Conservation (phyloP, 2,888 invertebrate genomes). For the Arge pagana region DNA sequence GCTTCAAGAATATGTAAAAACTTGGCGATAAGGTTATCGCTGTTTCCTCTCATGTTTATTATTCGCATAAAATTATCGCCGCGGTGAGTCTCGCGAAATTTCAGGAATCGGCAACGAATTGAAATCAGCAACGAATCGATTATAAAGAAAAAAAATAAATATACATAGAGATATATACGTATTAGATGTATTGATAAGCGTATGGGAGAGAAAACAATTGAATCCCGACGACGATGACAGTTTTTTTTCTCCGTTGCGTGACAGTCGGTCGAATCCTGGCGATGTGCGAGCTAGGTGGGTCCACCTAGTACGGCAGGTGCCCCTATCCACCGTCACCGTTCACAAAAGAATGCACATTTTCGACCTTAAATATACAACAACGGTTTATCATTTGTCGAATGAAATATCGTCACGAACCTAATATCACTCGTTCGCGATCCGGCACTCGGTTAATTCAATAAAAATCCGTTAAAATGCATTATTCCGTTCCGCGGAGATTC, state of each 20-base stretch:
- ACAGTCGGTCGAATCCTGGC: neutral
- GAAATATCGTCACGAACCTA: conserved; percentile 36
- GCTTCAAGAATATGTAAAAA: too few relatives aligned
- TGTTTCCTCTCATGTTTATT: too few relatives aligned
- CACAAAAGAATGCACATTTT: conserved; percentile 39
- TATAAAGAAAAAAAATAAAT: neutral
- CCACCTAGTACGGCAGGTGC: conserved; percentile 40
- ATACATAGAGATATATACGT: neutral
- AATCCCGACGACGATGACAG: neutral
- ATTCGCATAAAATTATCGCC: too few relatives aligned
- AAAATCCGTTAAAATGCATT: conserved; percentile 45
- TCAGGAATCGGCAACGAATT: too few relatives aligned
- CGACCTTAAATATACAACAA: conserved; percentile 1
- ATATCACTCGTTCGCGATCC: conserved; percentile 38
- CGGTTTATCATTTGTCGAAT: neutral
- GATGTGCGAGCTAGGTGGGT: conserved; percentile 39
- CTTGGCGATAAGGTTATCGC: too few relatives aligned
- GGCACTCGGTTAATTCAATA: conserved; percentile 43
- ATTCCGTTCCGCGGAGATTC: conserved; percentile 39
- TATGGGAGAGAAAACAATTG: neutral
- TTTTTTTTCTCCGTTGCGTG: conserved; percentile 2
- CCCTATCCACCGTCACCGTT: conserved; percentile 25
- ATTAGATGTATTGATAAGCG: neutral
- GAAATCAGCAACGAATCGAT: too few relatives aligned
- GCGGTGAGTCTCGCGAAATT: too few relatives aligned